These are phyloP conservation scores for Andrena flavipes DNA, from an alignment of 2,888 invertebrate genomes.

Conservation along the genomic window DNA sequence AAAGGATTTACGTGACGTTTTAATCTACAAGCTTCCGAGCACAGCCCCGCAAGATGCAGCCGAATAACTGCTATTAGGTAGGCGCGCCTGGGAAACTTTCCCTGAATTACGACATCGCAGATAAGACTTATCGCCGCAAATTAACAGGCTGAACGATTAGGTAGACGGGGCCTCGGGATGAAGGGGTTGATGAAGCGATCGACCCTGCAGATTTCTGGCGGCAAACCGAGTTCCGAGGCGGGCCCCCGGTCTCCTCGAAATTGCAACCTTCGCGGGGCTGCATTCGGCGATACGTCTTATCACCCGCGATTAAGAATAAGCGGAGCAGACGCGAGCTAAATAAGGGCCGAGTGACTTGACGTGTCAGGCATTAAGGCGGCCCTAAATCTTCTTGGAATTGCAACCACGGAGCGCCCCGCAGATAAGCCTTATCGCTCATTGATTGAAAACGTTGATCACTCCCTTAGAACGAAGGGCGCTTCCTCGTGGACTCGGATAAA, in stretches of 20 bases:
- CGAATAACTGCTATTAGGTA: background rate
- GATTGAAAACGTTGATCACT: slow-evolving; percentile 53
- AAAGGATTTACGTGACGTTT: background rate
- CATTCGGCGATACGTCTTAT: slow-evolving; percentile 40
- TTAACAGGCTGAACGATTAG: slow-evolving; percentile 45
- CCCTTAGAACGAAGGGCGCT: slow-evolving; percentile 28
- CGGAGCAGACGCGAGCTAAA: slow-evolving; percentile 26
- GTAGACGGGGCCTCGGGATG: slow-evolving; percentile 20
- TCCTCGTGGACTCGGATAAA: slow-evolving; percentile 3
- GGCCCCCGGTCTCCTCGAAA: slow-evolving; percentile 11
- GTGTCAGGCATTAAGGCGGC: slow-evolving; percentile 9
- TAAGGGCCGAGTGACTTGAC: slow-evolving; percentile 30
- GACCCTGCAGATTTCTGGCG: slow-evolving; percentile 19
- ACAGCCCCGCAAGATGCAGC: background rate
- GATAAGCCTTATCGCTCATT: slow-evolving; percentile 53
- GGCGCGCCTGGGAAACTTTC: slow-evolving; percentile 4
- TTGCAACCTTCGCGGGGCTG: background rate
- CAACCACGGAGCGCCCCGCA: slow-evolving; percentile 15
- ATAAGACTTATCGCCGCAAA: slow-evolving; percentile 44
- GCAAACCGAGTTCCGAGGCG: slow-evolving; percentile 7
- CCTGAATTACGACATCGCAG: slow-evolving; percentile 12
- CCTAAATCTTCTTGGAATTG: slow-evolving; percentile 48
- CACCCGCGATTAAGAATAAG: slow-evolving; percentile 43
- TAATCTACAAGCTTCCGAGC: background rate
- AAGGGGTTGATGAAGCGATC: slow-evolving; percentile 32